These are phyloP conservation scores for Drosophila orena DNA, from an alignment of 1,140 invertebrate species.

Conservation along the genomic window DNA sequence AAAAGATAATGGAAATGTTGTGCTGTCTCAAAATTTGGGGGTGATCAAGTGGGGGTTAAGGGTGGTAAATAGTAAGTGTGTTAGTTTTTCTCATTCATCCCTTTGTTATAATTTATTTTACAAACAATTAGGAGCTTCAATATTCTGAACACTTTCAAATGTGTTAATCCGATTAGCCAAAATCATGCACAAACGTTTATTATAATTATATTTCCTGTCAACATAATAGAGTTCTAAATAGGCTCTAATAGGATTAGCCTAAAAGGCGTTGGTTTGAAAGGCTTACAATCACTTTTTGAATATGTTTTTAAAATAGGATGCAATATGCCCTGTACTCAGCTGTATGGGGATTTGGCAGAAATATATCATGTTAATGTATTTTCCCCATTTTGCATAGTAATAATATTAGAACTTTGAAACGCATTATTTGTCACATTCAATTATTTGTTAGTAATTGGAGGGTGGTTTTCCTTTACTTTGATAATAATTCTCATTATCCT, in stretches of 20 bases:
- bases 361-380: too few relatives aligned
- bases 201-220: slow-evolving; percentile 20
- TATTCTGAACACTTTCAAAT: neutral
- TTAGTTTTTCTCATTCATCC: neutral
- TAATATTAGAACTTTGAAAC: too few relatives aligned
- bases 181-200: slow-evolving; percentile 9
- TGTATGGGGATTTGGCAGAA: too few relatives aligned
- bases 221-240: slow-evolving; percentile 19
- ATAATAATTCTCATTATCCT: too few relatives aligned
- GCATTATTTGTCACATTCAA: too few relatives aligned
- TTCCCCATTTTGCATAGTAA: too few relatives aligned
- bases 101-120: neutral
- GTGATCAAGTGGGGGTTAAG: neutral
- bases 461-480: too few relatives aligned
- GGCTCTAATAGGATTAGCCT: slow-evolving; percentile 24
- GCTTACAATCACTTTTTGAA: too few relatives aligned
- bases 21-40: slow-evolving; percentile 12
- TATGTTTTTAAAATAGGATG: neutral
- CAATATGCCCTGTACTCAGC: too few relatives aligned
- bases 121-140: neutral
- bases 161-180: slow-evolving; percentile 20
- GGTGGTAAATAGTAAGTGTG: too few relatives aligned
- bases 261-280: neutral
- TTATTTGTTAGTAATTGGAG: too few relatives aligned
- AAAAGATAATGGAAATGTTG: slow-evolving; percentile 19